phyloP scores from a whole-genome alignment of 2,113 vertebrate genomes.

The Oreotragus oreotragus region DNA sequence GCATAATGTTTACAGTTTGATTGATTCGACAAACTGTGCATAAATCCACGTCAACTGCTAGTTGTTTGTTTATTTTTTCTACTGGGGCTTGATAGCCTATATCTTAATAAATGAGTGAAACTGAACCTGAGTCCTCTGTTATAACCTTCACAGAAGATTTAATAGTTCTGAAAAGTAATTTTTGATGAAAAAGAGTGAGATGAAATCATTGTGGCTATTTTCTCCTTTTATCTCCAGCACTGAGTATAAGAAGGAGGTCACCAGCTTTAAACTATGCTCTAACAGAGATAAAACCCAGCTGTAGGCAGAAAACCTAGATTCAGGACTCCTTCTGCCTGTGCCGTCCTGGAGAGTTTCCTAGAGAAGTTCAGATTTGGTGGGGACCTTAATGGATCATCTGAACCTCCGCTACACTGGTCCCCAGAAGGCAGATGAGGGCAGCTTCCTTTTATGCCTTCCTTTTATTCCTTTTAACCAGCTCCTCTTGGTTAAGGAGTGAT shows the following conservation, averaged over 20 bases:
- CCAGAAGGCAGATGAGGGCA: not conserved
- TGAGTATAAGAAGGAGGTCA: constrained; percentile 24
- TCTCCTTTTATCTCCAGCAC: constrained; percentile 41
- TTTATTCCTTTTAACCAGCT: not conserved
- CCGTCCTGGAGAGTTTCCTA: not conserved
- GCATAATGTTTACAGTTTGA: constrained; percentile 71
- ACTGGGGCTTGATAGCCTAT: constrained; percentile 47
- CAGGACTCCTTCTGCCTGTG: not conserved
- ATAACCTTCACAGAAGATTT: constrained; percentile 68
- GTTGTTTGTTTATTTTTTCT: constrained; percentile 64
- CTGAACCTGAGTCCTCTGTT: constrained; percentile 58
- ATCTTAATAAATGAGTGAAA: constrained; percentile 68
- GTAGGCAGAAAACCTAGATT: not conserved
- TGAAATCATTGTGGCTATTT: constrained; percentile 47
- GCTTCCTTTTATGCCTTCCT: not conserved
- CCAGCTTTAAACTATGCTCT: not conserved
- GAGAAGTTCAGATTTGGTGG: not conserved
- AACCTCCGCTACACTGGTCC: not conserved
- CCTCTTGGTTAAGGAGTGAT: not conserved
- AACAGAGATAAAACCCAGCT: constrained; percentile 35
- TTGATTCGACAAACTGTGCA: constrained; percentile 65
- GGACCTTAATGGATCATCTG: not conserved
- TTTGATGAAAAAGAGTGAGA: constrained; percentile 44
- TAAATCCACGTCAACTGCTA: constrained; percentile 64
- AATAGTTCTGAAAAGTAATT: constrained; percentile 64